Evolutionary conservation across 2,113 vertebrate genomes (phyloP).

Genomic region (Ellobius talpinus): DNA sequence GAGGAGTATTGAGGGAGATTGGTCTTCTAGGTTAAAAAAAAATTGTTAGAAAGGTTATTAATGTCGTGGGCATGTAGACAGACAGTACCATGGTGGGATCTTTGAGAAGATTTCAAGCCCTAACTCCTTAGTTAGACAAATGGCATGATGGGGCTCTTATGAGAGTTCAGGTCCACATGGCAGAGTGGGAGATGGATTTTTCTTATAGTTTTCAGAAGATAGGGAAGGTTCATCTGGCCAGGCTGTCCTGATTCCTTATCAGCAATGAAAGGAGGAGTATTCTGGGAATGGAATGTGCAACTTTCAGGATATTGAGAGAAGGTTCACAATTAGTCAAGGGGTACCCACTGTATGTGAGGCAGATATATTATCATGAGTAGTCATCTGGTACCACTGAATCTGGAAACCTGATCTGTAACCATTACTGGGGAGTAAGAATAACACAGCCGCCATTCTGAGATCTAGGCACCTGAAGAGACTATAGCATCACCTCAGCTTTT

Average conservation of each 20-base stretch:
- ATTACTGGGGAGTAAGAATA: neutral
- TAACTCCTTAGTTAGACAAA: neutral
- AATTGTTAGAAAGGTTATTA: neutral
- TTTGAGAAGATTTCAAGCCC: neutral
- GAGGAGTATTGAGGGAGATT: neutral
- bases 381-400: neutral
- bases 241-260: neutral
- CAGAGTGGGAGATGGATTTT: neutral
- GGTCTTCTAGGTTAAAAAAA: neutral
- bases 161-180: neutral
- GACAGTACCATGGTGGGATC: neutral
- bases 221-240: neutral
- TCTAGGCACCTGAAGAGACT: neutral
- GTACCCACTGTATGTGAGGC: neutral
- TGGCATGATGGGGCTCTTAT: neutral
- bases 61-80: neutral
- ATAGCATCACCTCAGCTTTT: neutral
- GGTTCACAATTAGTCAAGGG: neutral
- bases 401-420: neutral
- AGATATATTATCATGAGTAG: neutral
- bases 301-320: neutral
- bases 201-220: neutral
- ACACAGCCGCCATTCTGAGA: neutral
- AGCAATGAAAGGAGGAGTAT: neutral
- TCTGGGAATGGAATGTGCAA: neutral